Evolutionary conservation across 2,797 vertebrate species (phyloP).

Genomic region (Halcyon smyrnensis): DNA sequence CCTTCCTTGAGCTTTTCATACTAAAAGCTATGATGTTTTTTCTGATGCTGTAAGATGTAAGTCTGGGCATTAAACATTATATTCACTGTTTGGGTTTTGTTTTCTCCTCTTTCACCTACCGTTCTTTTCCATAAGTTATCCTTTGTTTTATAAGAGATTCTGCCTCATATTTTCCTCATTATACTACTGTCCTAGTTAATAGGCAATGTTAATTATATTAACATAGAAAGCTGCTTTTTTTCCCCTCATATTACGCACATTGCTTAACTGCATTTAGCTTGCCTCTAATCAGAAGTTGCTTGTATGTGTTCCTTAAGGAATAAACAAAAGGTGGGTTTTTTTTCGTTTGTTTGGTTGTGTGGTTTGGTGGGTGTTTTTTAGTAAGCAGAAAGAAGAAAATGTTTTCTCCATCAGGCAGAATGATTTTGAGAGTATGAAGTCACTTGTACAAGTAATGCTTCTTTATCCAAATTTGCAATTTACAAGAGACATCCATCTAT

Average conservation of each 20-base stretch:
- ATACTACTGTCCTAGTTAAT: not conserved
- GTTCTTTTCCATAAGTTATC: not conserved
- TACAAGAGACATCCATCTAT: not conserved
- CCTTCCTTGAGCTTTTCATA: not conserved
- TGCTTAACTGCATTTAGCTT: not conserved
- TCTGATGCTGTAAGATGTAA: not conserved
- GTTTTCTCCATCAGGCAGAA: not conserved
- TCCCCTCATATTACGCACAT: not conserved
- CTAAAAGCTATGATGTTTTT: not conserved
- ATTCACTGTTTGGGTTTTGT: not conserved
- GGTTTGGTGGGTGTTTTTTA: not conserved
- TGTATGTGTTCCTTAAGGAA: not conserved
- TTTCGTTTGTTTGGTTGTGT: not conserved
- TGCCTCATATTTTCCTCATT: not conserved
- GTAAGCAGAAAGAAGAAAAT: not conserved
- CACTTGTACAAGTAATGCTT: not conserved
- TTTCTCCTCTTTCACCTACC: not conserved
- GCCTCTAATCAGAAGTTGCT: not conserved
- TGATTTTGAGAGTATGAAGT: not conserved
- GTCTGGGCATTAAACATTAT: not conserved
- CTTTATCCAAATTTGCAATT: not conserved
- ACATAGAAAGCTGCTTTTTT: not conserved
- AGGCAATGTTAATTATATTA: constrained; percentile 23
- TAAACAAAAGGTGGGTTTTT: not conserved
- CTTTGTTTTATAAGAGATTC: not conserved